A percentile compares a stretch with the other conserved stretches of the same genome.
phyloP scores from a whole-genome alignment of 2,113 vertebrate genomes.

The Quiscalus mexicanus region DNA sequence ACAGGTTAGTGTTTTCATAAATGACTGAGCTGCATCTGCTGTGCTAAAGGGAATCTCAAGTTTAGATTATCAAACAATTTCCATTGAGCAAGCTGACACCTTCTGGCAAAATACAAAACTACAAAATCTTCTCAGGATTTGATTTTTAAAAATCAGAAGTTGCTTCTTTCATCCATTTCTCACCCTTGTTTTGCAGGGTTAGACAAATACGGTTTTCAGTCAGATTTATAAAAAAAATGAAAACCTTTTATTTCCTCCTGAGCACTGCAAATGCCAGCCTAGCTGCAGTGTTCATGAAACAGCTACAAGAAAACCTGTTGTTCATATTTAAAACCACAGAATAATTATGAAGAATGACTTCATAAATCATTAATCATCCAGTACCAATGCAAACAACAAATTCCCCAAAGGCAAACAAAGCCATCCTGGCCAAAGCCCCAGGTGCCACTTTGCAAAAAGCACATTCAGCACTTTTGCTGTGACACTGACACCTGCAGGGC shows the following conservation, averaged over 20 bases:
- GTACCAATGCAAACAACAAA: background rate
- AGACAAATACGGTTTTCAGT: background rate
- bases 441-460: background rate
- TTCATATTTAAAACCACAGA: background rate
- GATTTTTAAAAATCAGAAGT: background rate
- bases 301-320: background rate
- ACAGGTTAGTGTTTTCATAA: background rate
- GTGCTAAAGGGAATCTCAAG: background rate
- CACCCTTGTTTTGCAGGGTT: background rate
- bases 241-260: background rate
- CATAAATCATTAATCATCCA: background rate
- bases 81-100: constrained; percentile 46
- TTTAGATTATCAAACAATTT: background rate
- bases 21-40: background rate
- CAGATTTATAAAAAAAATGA: background rate
- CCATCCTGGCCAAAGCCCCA: background rate
- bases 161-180: background rate
- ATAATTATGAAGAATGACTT: background rate
- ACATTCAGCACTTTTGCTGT: background rate
- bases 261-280: background rate
- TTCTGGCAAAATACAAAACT: constrained; percentile 43
- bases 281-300: background rate
- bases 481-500: background rate
- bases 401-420: background rate
- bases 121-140: background rate